phyloP scores from a whole-genome alignment of 2,888 invertebrate species.

The Margaritifera margaritifera region DNA sequence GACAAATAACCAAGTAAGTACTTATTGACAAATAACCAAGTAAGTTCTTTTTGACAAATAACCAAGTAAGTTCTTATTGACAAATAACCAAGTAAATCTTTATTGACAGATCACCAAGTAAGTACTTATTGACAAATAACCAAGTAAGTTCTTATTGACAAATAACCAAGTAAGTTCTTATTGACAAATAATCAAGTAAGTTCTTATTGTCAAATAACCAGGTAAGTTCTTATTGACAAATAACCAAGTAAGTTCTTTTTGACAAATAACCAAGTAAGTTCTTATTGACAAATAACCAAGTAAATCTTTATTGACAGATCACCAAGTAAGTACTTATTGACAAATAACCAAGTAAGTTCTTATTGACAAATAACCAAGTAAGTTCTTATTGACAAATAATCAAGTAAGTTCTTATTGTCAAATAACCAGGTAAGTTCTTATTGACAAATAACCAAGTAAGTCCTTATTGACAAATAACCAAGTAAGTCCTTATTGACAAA shows the following conservation, averaged over 20 bases:
- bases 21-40: constrained; percentile 89
- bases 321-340: constrained; percentile 82
- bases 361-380: constrained; percentile 91
- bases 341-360: constrained; percentile 89
- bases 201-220: constrained; percentile 85
- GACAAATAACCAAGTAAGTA: constrained; percentile 91
- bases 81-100: constrained; percentile 89
- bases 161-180: constrained; percentile 86
- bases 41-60: constrained; percentile 78
- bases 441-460: constrained; percentile 91
- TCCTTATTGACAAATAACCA: constrained; percentile 85
- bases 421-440: constrained; percentile 86
- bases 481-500: constrained; percentile 79
- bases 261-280: constrained; percentile 91
- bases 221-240: constrained; percentile 79
- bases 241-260: constrained; percentile 83
- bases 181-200: constrained; percentile 91
- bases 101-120: constrained; percentile 88
- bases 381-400: constrained; percentile 82
- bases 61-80: constrained; percentile 82
- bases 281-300: constrained; percentile 89
- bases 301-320: constrained; percentile 71
- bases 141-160: constrained; percentile 78
- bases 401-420: constrained; percentile 78
- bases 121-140: constrained; percentile 82